phyloP scores from a whole-genome alignment of 1,140 invertebrate genomes.

The Phthorimaea operculella region DNA sequence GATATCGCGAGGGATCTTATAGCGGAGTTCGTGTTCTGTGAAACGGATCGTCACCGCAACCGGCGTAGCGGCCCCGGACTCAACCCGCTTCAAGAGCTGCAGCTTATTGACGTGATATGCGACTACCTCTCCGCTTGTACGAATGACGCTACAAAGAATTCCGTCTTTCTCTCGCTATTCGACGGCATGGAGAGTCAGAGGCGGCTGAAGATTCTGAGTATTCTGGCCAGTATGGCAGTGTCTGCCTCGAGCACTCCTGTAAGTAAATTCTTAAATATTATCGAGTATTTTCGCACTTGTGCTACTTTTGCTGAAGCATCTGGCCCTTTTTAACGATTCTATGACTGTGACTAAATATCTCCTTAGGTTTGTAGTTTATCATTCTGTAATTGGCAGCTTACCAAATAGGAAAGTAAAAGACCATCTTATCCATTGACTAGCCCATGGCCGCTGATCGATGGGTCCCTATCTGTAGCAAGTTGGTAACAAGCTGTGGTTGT shows the following conservation, averaged over 20 bases:
- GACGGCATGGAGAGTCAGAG: constrained; percentile 74
- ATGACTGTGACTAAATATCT: too few species aligned
- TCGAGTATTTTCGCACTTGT: neutral
- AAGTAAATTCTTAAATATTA: constrained; percentile 20
- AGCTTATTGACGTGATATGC: constrained; percentile 79
- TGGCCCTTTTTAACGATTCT: too few species aligned
- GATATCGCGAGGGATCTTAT: constrained; percentile 79
- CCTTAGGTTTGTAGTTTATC: too few species aligned
- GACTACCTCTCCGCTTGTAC: constrained; percentile 77
- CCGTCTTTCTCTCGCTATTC: constrained; percentile 83
- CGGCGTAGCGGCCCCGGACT: constrained; percentile 64
- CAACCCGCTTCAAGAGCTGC: constrained; percentile 77
- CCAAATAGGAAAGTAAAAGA: too few species aligned
- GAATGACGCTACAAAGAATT: constrained; percentile 80
- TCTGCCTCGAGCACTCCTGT: constrained; percentile 76
- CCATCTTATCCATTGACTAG: too few species aligned
- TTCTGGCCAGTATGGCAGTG: constrained; percentile 81
- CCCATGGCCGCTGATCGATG: too few species aligned
- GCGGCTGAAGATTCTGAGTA: constrained; percentile 77
- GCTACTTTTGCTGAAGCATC: neutral
- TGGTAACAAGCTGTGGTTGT: too few species aligned
- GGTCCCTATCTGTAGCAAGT: too few species aligned
- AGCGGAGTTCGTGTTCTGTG: constrained; percentile 84
- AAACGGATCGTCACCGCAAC: constrained; percentile 75
- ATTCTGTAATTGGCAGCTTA: too few species aligned